Percentiles rank a stretch among this genome's conserved stretches.
These are phyloP conservation scores for Percopsis omiscomaycus DNA, from an alignment of 2,797 vertebrate genomes.

Conservation along the genomic window DNA sequence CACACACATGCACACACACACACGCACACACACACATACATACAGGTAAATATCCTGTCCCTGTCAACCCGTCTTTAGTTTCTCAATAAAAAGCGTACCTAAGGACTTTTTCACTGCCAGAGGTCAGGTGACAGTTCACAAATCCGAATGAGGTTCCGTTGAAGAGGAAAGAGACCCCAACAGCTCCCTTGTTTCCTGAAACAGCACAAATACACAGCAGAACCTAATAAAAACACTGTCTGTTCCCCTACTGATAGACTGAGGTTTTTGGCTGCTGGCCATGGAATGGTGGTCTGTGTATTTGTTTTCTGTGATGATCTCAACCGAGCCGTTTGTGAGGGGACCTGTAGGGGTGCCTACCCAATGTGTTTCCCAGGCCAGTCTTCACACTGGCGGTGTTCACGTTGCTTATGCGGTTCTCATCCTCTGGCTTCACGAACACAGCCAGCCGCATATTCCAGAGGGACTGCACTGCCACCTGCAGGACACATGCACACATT, in stretches of 20 bases:
- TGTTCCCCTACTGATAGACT: constrained; percentile 3
- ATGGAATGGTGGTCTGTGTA: background rate
- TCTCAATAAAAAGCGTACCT: constrained; percentile 61
- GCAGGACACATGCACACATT: constrained; percentile 53
- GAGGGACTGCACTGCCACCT: constrained; percentile 85
- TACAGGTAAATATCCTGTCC: background rate
- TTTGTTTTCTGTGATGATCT: constrained; percentile 14
- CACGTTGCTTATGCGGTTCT: constrained; percentile 76
- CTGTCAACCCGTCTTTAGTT: background rate
- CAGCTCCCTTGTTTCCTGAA: constrained; percentile 84
- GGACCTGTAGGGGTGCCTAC: constrained; percentile 55
- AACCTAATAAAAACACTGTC: constrained; percentile 12
- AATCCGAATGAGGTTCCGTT: constrained; percentile 82
- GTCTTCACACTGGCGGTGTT: constrained; percentile 82
- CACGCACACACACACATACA: background rate
- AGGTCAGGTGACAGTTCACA: constrained; percentile 84
- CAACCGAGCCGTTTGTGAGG: constrained; percentile 4
- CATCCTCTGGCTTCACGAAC: constrained; percentile 79
- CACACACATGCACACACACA: background rate
- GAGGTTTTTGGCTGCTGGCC: constrained; percentile 5
- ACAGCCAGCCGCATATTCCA: constrained; percentile 84
- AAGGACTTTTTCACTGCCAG: constrained; percentile 81
- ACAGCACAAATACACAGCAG: constrained; percentile 24
- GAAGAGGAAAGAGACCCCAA: constrained; percentile 81
- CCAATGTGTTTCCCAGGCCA: constrained; percentile 82